Evolutionary conservation across 2,797 vertebrate species (phyloP).

Genomic region (Sphenopsis melanotis): DNA sequence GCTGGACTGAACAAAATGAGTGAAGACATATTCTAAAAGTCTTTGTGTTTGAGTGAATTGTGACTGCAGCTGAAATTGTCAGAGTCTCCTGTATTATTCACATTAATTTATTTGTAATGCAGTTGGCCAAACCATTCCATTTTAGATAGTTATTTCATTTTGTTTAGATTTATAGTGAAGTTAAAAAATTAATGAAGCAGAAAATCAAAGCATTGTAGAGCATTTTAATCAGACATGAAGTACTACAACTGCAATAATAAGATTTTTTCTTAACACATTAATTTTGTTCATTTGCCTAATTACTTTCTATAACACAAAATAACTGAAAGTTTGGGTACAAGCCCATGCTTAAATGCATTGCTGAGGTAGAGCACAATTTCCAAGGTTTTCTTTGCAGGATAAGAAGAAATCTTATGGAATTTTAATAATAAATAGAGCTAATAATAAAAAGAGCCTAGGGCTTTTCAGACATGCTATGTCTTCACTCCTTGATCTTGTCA

Average conservation of each 20-base stretch:
- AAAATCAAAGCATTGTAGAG: not conserved
- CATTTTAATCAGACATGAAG: not conserved
- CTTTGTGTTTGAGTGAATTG: not conserved
- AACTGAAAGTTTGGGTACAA: not conserved
- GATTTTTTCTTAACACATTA: not conserved
- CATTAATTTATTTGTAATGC: not conserved
- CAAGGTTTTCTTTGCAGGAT: not conserved
- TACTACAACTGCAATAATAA: not conserved
- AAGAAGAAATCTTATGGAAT: not conserved
- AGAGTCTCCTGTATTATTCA: not conserved
- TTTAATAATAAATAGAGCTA: not conserved
- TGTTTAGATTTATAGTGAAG: slow-evolving; percentile 11
- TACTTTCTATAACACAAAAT: not conserved
- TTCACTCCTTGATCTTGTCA: not conserved
- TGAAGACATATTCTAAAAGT: not conserved
- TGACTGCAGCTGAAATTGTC: not conserved
- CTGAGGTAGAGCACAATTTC: not conserved
- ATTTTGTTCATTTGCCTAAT: not conserved
- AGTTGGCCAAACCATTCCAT: not conserved
- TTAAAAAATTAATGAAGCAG: slow-evolving; percentile 24
- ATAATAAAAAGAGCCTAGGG: not conserved
- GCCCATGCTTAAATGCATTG: not conserved
- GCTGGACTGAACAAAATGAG: slow-evolving; percentile 26
- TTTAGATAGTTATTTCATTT: slow-evolving; percentile 10
- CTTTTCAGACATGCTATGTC: not conserved